Conservation (phyloP, 1,140 invertebrate species). For the Laupala kohalensis region DNA sequence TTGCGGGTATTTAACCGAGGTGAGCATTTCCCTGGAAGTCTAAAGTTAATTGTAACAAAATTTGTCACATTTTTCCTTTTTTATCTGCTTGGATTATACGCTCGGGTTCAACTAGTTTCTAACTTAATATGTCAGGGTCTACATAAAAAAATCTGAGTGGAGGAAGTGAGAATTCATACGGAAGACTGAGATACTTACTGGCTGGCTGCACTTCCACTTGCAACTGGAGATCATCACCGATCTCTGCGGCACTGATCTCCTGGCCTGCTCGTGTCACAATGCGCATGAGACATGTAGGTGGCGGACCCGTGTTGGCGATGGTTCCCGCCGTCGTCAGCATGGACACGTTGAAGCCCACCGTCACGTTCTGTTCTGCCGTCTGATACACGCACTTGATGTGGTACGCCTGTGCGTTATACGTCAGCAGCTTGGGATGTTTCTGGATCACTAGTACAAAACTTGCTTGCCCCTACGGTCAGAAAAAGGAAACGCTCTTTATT, state of each 20-base stretch:
- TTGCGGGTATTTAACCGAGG: no score
- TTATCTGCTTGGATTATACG: no score
- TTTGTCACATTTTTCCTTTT: no score
- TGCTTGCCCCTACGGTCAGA: conserved; percentile 58
- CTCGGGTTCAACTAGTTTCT: no score
- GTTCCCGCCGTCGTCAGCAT: conserved; percentile 91
- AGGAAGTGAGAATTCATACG: not conserved
- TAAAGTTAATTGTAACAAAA: no score
- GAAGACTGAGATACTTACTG: conserved; percentile 40
- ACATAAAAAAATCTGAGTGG: not conserved
- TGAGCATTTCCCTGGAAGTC: no score
- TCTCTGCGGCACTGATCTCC: conserved; percentile 81
- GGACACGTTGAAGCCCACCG: conserved; percentile 84
- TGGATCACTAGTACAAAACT: conserved; percentile 87
- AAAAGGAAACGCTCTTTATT: no score
- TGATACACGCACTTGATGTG: conserved; percentile 90
- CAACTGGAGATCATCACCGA: conserved; percentile 79
- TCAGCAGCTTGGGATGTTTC: conserved; percentile 90
- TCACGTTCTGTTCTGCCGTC: conserved; percentile 86
- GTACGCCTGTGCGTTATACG: conserved; percentile 86
- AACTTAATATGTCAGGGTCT: no score
- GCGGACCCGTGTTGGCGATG: conserved; percentile 87
- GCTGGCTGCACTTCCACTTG: conserved; percentile 88
- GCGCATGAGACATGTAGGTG: conserved; percentile 82
- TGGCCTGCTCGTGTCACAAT: conserved; percentile 77